Conservation (phyloP, 2,797 vertebrate species). For the Sebastes baramenuke region DNA sequence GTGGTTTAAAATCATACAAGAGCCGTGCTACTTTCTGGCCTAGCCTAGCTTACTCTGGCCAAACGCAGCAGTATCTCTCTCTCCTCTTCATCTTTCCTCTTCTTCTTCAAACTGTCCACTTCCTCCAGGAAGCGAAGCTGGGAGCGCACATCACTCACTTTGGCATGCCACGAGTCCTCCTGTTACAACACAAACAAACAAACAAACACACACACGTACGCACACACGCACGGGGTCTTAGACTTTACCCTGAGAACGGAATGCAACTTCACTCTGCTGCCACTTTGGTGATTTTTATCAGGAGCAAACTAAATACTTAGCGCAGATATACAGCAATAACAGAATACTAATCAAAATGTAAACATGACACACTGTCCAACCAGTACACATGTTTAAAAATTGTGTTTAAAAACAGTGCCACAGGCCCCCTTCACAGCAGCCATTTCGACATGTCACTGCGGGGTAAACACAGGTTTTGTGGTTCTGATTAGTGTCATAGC, state of each 20-base stretch:
- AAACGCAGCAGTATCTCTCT: conserved; percentile 87
- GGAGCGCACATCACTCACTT: conserved; percentile 87
- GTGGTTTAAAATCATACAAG: not conserved
- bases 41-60: conserved; percentile 84
- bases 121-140: conserved; percentile 94
- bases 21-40: not conserved
- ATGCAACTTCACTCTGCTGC: not conserved
- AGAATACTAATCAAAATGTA: not conserved
- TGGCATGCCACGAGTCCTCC: conserved; percentile 82
- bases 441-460: no score
- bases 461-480: no score
- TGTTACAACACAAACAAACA: conserved; percentile 48
- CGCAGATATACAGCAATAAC: not conserved
- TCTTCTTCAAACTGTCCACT: conserved; percentile 90
- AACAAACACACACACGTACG: no score
- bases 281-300: not conserved
- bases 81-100: conserved; percentile 90
- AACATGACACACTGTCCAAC: not conserved
- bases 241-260: no score
- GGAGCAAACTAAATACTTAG: not conserved
- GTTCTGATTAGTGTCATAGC: no score
- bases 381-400: no score
- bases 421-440: no score
- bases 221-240: not conserved
- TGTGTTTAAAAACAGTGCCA: no score